Conservation (phyloP, 2,113 vertebrate species). For the Pelmatolapia mariae region DNA sequence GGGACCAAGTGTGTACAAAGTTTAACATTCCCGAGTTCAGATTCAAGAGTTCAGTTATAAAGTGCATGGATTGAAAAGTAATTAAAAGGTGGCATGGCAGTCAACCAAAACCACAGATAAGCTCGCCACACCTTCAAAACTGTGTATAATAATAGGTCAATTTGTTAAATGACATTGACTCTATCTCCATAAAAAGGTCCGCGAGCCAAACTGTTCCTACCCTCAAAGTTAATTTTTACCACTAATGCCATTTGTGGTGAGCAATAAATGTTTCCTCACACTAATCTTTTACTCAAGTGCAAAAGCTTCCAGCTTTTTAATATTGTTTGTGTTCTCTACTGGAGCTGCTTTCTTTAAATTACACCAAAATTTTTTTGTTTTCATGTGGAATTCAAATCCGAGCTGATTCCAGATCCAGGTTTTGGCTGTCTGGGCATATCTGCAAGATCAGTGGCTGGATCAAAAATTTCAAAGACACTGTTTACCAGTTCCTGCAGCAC, state of each 20-base stretch:
- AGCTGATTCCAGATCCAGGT: background rate
- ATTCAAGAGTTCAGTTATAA: background rate
- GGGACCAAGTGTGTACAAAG: background rate
- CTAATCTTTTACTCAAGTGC: background rate
- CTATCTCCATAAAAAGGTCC: background rate
- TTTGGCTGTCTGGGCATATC: background rate
- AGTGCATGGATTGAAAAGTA: background rate
- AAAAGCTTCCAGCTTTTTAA: background rate
- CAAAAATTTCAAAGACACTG: background rate
- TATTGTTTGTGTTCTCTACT: background rate
- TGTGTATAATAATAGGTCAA: background rate
- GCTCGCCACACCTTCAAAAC: background rate
- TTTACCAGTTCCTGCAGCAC: background rate
- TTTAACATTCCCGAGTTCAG: background rate
- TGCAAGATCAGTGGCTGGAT: background rate
- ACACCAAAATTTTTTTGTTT: background rate
- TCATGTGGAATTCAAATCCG: background rate
- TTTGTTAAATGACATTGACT: background rate
- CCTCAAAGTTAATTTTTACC: background rate
- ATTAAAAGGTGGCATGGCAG: background rate
- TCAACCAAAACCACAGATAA: background rate
- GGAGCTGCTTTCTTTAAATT: background rate
- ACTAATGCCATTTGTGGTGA: background rate
- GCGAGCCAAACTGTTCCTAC: background rate
- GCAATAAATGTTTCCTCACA: background rate